Percentiles rank a stretch among this genome's conserved stretches.
Evolutionary conservation across 2,797 vertebrate species (phyloP).

Genomic region (Luscinia megarhynchos): DNA sequence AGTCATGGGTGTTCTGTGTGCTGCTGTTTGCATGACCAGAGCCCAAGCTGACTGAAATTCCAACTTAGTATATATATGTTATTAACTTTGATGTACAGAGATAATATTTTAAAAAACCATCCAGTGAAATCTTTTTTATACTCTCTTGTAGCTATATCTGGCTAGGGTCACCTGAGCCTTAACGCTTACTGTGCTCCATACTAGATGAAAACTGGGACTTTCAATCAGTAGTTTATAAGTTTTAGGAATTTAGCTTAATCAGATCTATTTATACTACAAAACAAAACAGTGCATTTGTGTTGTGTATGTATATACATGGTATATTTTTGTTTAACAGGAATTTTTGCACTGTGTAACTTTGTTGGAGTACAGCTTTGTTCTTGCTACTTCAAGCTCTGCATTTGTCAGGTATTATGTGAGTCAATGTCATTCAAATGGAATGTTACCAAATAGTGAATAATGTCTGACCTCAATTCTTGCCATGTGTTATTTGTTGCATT

Average conservation of each 20-base stretch:
- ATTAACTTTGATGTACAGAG: conserved; percentile 22
- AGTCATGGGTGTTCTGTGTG: not conserved
- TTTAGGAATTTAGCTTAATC: conserved; percentile 10
- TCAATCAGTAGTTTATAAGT: not conserved
- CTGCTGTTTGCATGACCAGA: not conserved
- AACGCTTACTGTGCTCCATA: not conserved
- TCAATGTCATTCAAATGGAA: conserved; percentile 42
- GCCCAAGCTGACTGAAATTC: not conserved
- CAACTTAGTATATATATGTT: not conserved
- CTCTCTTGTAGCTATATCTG: not conserved
- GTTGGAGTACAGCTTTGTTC: conserved; percentile 25
- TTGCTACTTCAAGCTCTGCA: conserved; percentile 37
- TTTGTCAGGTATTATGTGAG: conserved; percentile 36
- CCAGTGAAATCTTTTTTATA: conserved; percentile 22
- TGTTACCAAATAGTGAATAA: conserved; percentile 36
- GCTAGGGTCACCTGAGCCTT: not conserved
- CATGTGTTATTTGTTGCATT: conserved; percentile 16
- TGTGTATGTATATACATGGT: conserved; percentile 49
- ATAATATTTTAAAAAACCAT: conserved; percentile 1
- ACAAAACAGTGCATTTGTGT: conserved; percentile 42
- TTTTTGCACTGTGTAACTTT: conserved; percentile 50
- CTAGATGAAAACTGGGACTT: not conserved
- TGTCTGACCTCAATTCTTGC: conserved; percentile 31
- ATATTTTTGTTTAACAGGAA: conserved; percentile 35
- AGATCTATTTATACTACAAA: conserved; percentile 54